Evolutionary conservation across 2,797 vertebrate genomes (phyloP).

Genomic region (Clamator glandarius): DNA sequence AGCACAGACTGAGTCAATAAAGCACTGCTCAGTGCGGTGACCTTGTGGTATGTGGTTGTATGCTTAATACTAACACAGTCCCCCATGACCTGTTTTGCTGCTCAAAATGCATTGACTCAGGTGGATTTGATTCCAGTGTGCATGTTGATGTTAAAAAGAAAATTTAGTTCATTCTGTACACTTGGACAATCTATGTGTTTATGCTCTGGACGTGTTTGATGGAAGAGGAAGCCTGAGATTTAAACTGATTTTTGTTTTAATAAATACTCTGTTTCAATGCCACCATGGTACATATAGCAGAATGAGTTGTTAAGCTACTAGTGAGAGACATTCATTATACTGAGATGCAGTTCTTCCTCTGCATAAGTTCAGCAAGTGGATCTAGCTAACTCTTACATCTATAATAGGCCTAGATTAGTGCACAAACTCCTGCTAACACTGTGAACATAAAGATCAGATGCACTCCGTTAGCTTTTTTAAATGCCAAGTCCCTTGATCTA

Average conservation of each 20-base stretch:
- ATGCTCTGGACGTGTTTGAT: neutral
- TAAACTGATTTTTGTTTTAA: neutral
- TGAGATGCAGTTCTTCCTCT: neutral
- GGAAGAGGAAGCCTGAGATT: neutral
- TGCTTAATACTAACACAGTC: neutral
- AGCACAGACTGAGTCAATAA: neutral
- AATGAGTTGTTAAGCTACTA: neutral
- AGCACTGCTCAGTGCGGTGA: neutral
- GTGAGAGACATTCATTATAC: neutral
- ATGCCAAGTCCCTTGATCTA: neutral
- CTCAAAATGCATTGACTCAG: neutral
- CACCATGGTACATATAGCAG: neutral
- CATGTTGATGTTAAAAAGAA: neutral
- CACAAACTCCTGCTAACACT: neutral
- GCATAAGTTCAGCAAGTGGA: neutral
- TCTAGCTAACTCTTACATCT: neutral
- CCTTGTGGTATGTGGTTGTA: neutral
- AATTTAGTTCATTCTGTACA: neutral
- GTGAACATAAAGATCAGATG: neutral
- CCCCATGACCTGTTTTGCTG: neutral
- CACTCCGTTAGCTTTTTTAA: neutral
- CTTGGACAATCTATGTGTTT: neutral
- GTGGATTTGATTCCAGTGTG: neutral
- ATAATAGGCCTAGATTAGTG: neutral
- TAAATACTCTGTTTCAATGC: neutral